phyloP scores from a whole-genome alignment of 2,888 invertebrate species.

The Rapana venosa region DNA sequence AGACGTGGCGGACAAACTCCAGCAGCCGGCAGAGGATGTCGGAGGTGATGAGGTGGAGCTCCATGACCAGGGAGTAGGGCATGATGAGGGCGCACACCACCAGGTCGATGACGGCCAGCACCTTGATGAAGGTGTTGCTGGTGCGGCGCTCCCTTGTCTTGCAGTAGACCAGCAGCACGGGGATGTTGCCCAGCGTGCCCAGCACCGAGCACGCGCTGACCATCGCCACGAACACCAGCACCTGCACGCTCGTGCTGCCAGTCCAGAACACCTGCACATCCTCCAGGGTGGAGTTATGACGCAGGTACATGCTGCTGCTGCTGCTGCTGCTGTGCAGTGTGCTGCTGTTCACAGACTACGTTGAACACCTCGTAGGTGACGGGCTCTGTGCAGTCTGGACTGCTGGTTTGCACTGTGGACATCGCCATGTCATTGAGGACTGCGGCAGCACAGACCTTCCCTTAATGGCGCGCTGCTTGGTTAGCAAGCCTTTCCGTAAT shows the following conservation, averaged over 20 bases:
- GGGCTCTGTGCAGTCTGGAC: neutral
- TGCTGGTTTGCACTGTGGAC: neutral
- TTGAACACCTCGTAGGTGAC: neutral
- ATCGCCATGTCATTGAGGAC: neutral
- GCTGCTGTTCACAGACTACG: neutral
- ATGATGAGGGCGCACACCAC: conserved; percentile 62
- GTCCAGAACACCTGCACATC: neutral
- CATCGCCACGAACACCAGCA: conserved; percentile 50
- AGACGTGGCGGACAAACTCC: conserved; percentile 63
- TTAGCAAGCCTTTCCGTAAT: neutral
- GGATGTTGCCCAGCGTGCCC: conserved; percentile 64
- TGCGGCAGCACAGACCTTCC: neutral
- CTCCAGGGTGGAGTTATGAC: neutral
- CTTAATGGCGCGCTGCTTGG: neutral
- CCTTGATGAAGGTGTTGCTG: conserved; percentile 66
- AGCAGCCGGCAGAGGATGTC: conserved; percentile 61
- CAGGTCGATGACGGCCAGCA: conserved; percentile 63
- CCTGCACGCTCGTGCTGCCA: neutral
- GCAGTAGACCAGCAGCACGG: conserved; percentile 63
- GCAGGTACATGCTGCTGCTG: neutral
- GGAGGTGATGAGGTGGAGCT: conserved; percentile 61
- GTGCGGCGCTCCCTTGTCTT: conserved; percentile 57
- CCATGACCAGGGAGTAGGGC: conserved; percentile 66
- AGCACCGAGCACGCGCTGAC: conserved; percentile 56
- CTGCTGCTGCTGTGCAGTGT: neutral